Base-by-base conservation (phyloP, 2,888 invertebrate genomes). In the Agrilus cyanescens region DNA sequence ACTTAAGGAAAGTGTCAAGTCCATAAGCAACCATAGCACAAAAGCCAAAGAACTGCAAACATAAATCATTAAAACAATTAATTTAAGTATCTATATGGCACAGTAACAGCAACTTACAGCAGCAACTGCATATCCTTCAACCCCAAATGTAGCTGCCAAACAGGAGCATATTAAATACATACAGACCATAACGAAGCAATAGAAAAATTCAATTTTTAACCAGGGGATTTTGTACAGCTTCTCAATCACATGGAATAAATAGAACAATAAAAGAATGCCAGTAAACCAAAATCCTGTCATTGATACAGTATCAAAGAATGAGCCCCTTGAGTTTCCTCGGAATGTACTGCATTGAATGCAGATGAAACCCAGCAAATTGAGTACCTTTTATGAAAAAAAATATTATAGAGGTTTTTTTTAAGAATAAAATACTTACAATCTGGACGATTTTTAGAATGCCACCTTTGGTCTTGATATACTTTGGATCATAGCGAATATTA, bases 221-320 rank as follows among this genome's bases (percentile, higher is more conserved):
- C 91, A 91, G 2, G 90, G 90, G 54, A 91, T 81, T 66, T 77
- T 81, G 62, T 80, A 82, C 60, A 85, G 78, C 64, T 83, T 85
- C 68, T 91, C 91, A 47, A 91, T 74, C 18, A 90, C 73, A 62
- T 91, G 90, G 67, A 90, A 87, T 47, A 89, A 62, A 63, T 91
- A 93, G 45, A 88, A 72, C 2, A 78, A 75, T 12, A 91, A 72
- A 40, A 91, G 67, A 49, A 86, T 78, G 31, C 81, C 80, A 5
- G 87, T 86, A 59, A 86, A 80, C 84, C 88, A 88, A 63, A 93
- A 85, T 13, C 83, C 90, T 13, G 77, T 76, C 80, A 88, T 85
- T 1, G 89, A 73, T 40, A 90, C 79, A 57, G 81, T 80, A 59
- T 78, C 80, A 68, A 84, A 88, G 75, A 76, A 88, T 41, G 75